Evolutionary conservation across 2,888 invertebrate species (phyloP), one percentile per base, ranked within the genome.

Genomic region (Erebia palarica): DNA sequence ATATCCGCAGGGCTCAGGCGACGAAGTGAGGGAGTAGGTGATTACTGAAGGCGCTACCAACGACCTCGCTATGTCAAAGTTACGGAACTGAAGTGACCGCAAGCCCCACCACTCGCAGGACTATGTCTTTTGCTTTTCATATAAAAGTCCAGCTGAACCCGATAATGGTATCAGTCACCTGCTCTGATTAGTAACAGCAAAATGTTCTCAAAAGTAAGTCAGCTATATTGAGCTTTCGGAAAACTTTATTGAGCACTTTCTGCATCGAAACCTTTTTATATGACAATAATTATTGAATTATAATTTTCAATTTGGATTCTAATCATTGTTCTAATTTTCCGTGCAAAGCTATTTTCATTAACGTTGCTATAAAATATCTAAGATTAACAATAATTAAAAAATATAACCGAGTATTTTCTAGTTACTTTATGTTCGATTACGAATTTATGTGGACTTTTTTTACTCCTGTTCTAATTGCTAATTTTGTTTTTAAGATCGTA

Each of bases 1-100:
- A 77, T 61, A 57, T 65, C 80, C 77, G 75, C 75, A 80, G 81
- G 79, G 79, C 78, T 74, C 75, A 64, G 71, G 72, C 67, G 59
- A 49, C 59, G 27, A 59, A 73, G 73, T 73, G 76, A 75, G 76
- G 81, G 81, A 80, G 82, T 81, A 13, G 27, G 57, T 58, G 27
- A 7, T 27, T 82, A 79, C 77, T 80, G 80, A 79, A 81, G 84
- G 84, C 86, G 87, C 87, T 86, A 82, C 79, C 75, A 79, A 81
- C 84, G 93, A 92, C 92, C 92, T 92, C 92, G 92, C 84, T 85
- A 87, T 92, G 93, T 93, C 93, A 92, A 92, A 92, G 87, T 92
- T 92, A 91, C 92, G 92, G 92, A 93, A 93, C 92, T 90, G 77
- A 84, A 86, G 82, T 90, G 91, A 90, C 92, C 91, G 88, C 85